Conservation (phyloP, 1,140 invertebrate genomes). For the Babylonia areolata region DNA sequence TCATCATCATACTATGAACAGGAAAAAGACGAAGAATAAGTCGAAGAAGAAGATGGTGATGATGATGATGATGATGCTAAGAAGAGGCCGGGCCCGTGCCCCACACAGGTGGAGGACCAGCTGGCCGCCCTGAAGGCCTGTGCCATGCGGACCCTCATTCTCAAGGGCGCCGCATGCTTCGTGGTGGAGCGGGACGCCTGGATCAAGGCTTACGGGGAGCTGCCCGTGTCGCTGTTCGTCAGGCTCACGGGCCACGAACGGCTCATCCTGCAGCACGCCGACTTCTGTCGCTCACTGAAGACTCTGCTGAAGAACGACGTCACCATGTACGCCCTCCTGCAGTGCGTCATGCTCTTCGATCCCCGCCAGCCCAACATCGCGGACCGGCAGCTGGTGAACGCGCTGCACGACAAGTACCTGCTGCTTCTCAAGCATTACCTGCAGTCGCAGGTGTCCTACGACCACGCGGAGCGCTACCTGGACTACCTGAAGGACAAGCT, state of each 20-base stretch:
- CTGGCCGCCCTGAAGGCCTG: slow-evolving; percentile 35
- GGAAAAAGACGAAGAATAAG: too few relatives aligned
- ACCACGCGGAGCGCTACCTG: slow-evolving; percentile 24
- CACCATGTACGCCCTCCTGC: slow-evolving; percentile 63
- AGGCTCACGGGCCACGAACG: slow-evolving; percentile 33
- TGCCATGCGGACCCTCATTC: slow-evolving; percentile 34
- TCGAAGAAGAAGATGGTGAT: too few relatives aligned
- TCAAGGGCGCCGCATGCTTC: slow-evolving; percentile 36
- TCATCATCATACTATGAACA: too few relatives aligned
- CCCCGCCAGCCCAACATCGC: slow-evolving; percentile 87
- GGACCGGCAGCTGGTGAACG: slow-evolving; percentile 83
- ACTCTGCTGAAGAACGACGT: slow-evolving; percentile 34
- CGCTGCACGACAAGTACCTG: slow-evolving; percentile 90
- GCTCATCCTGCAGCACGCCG: slow-evolving; percentile 32
- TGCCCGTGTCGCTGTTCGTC: slow-evolving; percentile 35
- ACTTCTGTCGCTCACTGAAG: slow-evolving; percentile 31
- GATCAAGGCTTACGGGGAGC: slow-evolving; percentile 38
- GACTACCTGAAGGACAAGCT: slow-evolving; percentile 27
- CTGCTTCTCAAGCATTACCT: slow-evolving; percentile 91
- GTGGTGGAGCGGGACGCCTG: slow-evolving; percentile 39
- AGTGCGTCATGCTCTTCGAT: slow-evolving; percentile 91
- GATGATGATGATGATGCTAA: too few relatives aligned
- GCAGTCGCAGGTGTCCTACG: slow-evolving; percentile 80
- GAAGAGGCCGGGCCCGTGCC: too few relatives aligned
- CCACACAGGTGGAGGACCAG: slow-evolving; percentile 33